These are phyloP conservation scores for Pammene aurita DNA, from an alignment of 2,888 invertebrate species.

Conservation along the genomic window DNA sequence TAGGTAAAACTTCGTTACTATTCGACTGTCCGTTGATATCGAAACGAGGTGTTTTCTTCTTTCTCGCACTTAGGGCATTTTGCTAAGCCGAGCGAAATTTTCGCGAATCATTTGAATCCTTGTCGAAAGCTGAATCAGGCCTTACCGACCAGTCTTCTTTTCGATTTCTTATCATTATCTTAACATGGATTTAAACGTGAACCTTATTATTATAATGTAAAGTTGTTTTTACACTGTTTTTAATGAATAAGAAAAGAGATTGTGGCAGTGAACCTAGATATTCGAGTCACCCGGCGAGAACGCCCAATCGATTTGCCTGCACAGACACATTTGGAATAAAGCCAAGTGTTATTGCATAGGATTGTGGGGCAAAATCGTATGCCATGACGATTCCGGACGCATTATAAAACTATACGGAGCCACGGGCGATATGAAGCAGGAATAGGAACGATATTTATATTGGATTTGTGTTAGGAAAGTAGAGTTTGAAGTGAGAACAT, in stretches of 20 bases:
- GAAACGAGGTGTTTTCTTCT: constrained; percentile 14
- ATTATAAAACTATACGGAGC: constrained; percentile 51
- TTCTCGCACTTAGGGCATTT: constrained; percentile 17
- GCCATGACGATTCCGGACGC: constrained; percentile 52
- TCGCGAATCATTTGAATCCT: constrained; percentile 15
- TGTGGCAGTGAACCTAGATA: constrained; percentile 10
- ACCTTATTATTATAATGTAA: background rate
- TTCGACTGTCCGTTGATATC: constrained; percentile 11
- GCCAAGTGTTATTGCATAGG: constrained; percentile 77
- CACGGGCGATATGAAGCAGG: constrained; percentile 40
- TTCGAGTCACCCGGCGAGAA: constrained; percentile 38
- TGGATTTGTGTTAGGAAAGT: constrained; percentile 12
- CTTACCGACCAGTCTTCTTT: constrained; percentile 8
- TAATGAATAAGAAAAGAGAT: background rate
- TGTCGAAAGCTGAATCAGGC: constrained; percentile 31
- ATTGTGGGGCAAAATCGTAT: constrained; percentile 50
- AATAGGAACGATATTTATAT: constrained; percentile 37
- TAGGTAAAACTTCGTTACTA: constrained; percentile 45
- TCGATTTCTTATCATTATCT: background rate
- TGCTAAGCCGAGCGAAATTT: constrained; percentile 10
- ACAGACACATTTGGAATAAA: constrained; percentile 69
- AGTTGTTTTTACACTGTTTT: constrained; percentile 7
- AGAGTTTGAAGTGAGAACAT: background rate
- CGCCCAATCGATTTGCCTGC: constrained; percentile 72
- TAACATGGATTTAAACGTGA: background rate